A percentile compares a stretch with the other conserved stretches of the same genome.
These are phyloP conservation scores for Linnaemya tessellans DNA, from an alignment of 2,888 invertebrate genomes.

Conservation along the genomic window DNA sequence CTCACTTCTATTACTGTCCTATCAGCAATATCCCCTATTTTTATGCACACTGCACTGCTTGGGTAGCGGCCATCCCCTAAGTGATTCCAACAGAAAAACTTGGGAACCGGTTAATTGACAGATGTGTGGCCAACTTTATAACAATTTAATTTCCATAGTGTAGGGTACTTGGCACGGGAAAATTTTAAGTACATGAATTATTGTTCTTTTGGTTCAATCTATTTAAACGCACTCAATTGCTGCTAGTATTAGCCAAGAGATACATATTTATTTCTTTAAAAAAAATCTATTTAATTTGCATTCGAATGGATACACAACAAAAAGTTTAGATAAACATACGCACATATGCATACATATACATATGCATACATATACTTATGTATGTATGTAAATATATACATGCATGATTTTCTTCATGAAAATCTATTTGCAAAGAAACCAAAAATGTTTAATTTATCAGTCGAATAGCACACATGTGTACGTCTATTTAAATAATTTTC, in stretches of 20 bases:
- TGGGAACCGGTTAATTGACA: too few relatives aligned
- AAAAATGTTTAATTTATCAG: conserved; percentile 32
- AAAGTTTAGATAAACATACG: conserved; percentile 17
- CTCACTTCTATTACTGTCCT: neutral
- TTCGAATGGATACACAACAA: conserved; percentile 33
- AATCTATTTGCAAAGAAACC: conserved; percentile 20
- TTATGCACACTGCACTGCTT: too few relatives aligned
- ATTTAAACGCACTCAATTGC: conserved; percentile 32
- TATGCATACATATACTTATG: too few relatives aligned
- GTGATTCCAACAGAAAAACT: too few relatives aligned
- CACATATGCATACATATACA: too few relatives aligned
- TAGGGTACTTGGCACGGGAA: neutral
- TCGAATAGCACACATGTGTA: conserved; percentile 25
- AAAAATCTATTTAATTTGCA: conserved; percentile 58
- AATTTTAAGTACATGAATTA: neutral
- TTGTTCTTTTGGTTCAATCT: conserved; percentile 9
- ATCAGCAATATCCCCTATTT: too few relatives aligned
- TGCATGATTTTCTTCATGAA: conserved; percentile 8
- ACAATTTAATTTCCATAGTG: neutral
- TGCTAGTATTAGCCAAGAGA: conserved; percentile 20
- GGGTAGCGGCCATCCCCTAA: too few relatives aligned
- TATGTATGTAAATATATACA: too few relatives aligned
- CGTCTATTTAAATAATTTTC: conserved; percentile 40
- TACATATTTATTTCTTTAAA: neutral
- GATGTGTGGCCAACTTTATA: too few relatives aligned